These are phyloP conservation scores for Rhodinocichla rosea DNA, from an alignment of 2,113 vertebrate species.

Conservation along the genomic window DNA sequence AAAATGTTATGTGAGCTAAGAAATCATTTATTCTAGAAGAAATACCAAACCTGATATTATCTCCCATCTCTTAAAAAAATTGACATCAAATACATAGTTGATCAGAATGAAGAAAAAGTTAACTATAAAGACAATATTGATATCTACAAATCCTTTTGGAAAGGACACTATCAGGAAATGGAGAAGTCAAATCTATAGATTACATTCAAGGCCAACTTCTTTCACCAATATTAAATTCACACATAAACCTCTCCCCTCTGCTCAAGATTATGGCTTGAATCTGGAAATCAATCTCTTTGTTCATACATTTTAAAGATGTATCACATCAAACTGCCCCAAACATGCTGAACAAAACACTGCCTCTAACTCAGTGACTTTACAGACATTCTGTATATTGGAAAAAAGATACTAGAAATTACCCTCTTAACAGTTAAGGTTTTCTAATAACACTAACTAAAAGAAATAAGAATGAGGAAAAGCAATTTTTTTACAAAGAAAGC, in stretches of 20 bases:
- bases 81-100: not conserved
- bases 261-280: not conserved
- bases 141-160: not conserved
- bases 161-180: not conserved
- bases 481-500: not conserved
- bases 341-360: not conserved
- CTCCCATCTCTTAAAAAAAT: not conserved
- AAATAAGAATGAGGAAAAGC: not conserved
- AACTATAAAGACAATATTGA: not conserved
- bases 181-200: not conserved
- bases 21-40: not conserved
- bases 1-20: conserved; percentile 28
- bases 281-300: not conserved
- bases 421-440: not conserved
- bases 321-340: not conserved
- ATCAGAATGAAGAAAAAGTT: not conserved
- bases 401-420: not conserved
- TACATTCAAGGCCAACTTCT: not conserved
- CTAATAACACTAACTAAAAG: not conserved
- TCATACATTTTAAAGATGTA: not conserved
- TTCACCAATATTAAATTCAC: not conserved
- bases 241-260: not conserved
- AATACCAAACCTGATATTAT: conserved; percentile 10
- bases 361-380: not conserved
- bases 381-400: not conserved